Conservation (phyloP, 2,888 invertebrate species). For the Fragum fragum region DNA sequence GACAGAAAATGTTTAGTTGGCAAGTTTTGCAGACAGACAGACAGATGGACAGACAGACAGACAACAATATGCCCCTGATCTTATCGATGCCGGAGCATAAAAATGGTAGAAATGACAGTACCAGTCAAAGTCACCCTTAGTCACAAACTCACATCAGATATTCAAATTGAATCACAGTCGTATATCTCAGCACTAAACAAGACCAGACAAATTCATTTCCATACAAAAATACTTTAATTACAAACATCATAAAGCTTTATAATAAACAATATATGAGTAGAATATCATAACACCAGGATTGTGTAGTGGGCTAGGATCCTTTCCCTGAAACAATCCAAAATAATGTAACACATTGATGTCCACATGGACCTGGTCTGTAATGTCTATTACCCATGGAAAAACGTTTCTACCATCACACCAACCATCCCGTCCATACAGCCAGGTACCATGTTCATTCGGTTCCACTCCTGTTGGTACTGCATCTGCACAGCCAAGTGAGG, state of each 20-base stretch:
- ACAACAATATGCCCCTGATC: too few relatives aligned
- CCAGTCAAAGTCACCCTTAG: too few relatives aligned
- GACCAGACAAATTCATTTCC: too few relatives aligned
- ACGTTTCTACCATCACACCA: constrained; percentile 80
- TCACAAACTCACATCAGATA: too few relatives aligned
- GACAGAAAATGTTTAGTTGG: too few relatives aligned
- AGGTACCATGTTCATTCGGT: constrained; percentile 82
- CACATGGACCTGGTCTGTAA: constrained; percentile 54
- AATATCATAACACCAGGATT: constrained; percentile 76
- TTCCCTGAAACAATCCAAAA: constrained; percentile 74
- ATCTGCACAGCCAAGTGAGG: constrained; percentile 78
- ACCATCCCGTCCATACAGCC: constrained; percentile 81
- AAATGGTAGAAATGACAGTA: too few relatives aligned
- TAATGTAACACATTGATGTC: constrained; percentile 66
- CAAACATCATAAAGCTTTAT: constrained; percentile 35
- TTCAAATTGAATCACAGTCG: too few relatives aligned
- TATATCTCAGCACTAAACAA: too few relatives aligned
- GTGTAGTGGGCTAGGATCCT: constrained; percentile 73
- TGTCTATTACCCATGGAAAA: constrained; percentile 67
- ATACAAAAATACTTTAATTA: too few relatives aligned
- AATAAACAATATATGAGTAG: constrained; percentile 74
- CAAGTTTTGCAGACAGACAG: too few relatives aligned
- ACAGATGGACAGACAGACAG: too few relatives aligned
- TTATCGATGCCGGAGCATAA: too few relatives aligned
- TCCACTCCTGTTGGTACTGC: constrained; percentile 71